Evolutionary conservation across 35 echinoderm and acorn worm genomes (phyloP).

Genomic region (Ophioderma brevispina): DNA sequence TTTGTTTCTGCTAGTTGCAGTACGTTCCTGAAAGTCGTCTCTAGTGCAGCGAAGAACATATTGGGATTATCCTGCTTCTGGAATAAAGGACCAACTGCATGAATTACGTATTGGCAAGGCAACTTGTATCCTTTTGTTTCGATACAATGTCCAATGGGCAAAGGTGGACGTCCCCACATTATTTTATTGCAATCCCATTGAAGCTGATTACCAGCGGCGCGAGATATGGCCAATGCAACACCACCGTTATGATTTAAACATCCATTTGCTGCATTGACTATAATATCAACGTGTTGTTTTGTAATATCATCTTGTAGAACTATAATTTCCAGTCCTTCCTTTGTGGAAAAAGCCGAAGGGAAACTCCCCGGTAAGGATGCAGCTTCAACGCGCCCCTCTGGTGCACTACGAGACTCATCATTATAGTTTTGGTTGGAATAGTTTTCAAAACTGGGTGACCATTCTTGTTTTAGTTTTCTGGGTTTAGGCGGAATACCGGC

Average conservation of each 20-base stretch:
- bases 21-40: constrained; percentile 33
- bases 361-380: background rate
- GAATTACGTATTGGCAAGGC: constrained; percentile 38
- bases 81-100: constrained; percentile 58
- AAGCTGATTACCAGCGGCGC: constrained; percentile 15
- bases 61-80: constrained; percentile 21
- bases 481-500: background rate
- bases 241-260: constrained; percentile 27
- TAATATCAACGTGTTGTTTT: constrained; percentile 30
- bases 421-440: too few species aligned
- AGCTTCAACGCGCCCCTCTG: background rate
- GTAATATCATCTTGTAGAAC: constrained; percentile 17
- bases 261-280: constrained; percentile 51
- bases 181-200: constrained; percentile 26
- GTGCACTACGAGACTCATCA: background rate
- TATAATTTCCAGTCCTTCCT: background rate
- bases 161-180: background rate
- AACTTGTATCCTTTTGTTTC: constrained; percentile 29
- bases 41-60: constrained; percentile 7
- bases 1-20: constrained; percentile 16
- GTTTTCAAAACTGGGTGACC: background rate
- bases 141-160: background rate
- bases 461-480: background rate
- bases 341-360: background rate
- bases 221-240: constrained; percentile 38